Conservation (phyloP, 2,888 invertebrate genomes). For the Drosophila paucipuncta region DNA sequence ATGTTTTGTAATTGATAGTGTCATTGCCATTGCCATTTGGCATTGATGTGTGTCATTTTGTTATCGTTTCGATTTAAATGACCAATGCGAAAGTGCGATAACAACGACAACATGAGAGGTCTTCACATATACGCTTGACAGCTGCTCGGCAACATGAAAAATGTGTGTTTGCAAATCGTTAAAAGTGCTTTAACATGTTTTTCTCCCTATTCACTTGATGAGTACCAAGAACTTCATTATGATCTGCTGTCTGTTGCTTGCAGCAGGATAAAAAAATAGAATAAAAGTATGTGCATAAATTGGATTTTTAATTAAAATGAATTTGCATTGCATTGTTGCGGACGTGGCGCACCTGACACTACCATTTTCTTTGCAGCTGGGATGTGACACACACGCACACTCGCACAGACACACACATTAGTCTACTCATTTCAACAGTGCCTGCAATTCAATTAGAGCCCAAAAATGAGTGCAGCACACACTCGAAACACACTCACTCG, state of each 20-base stretch:
- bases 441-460: constrained; percentile 71
- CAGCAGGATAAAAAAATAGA: constrained; percentile 17
- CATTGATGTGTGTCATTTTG: constrained; percentile 64
- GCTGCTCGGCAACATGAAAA: constrained; percentile 28
- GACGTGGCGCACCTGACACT: constrained; percentile 52
- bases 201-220: constrained; percentile 7
- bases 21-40: constrained; percentile 54
- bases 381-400: constrained; percentile 11
- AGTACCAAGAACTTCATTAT: constrained; percentile 17
- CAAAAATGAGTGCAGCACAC: constrained; percentile 40
- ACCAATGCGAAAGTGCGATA: constrained; percentile 13
- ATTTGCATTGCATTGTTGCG: constrained; percentile 55
- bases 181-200: constrained; percentile 13
- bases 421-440: constrained; percentile 46
- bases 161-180: constrained; percentile 22
- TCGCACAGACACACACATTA: constrained; percentile 29
- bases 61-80: constrained; percentile 49
- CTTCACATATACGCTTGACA: constrained; percentile 28
- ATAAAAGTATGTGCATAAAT: constrained; percentile 16
- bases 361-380: constrained; percentile 17
- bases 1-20: constrained; percentile 53
- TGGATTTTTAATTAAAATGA: constrained; percentile 70
- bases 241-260: constrained; percentile 32
- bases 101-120: constrained; percentile 12
- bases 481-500: constrained; percentile 1